Base-by-base conservation (phyloP, 2,888 invertebrate genomes). In the Synanthedon vespiformis region DNA sequence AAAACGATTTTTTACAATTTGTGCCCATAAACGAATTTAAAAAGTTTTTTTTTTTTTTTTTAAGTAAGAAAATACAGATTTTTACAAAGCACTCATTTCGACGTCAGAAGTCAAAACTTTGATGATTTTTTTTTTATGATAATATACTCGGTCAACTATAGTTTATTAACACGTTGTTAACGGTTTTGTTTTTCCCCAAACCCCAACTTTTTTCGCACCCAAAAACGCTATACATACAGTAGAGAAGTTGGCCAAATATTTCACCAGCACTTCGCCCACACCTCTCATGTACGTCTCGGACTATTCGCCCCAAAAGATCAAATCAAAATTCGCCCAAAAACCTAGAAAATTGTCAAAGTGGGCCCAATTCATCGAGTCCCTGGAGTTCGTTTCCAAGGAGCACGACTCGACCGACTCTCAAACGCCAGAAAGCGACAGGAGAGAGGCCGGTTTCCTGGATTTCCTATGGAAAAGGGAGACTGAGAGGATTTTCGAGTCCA, bases 351-450 rank as follows among this genome's bases (percentile, higher is more conserved):
- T 57, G 34, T 68, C 74, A 0, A 77, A 71, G 65, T 79, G 78
- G 80, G 58, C 73, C 0, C 76, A 77, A 27, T 80, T 78, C 44
- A 67, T 80, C 13, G 80, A 79, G 13, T 73, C 80, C 0, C 68
- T 80, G 4, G 78, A 80, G 11, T 62, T 65, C 0, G 52, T 72
- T 4, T 57, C 74, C 0, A 73, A 66, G 58, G 71, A 75, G 10
- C 64, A 75, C 40, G 73, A 74, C 5, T 70, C 74, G 0, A 72
- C 67, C 1, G 75, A 76, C 5, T 61, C 74, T 0, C 62, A 65
- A 2, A 61, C 62, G 11, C 71, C 70, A 3, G 74, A 75, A 16
- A 62, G 53, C 53, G 67, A 68, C 55, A 69, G 56, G 57, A 65
- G 55, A 59, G 71, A 74, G 18, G 61, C 61, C 27, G 65, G 64